Evolutionary conservation across 2,113 vertebrate genomes (phyloP).

Genomic region (Colaptes auratus): DNA sequence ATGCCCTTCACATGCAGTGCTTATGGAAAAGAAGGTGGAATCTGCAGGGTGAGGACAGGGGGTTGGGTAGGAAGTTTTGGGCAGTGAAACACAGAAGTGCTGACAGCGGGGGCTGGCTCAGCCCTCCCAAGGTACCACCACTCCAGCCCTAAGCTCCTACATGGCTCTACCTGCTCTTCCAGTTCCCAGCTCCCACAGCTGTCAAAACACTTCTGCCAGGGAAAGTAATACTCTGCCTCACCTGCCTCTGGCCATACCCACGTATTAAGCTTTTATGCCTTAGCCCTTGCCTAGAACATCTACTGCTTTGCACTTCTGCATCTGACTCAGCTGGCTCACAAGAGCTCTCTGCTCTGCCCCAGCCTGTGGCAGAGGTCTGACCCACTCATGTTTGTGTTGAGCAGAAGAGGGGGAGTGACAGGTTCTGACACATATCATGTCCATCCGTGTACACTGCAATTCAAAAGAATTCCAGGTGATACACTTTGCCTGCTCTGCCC

Average conservation of each 20-base stretch:
- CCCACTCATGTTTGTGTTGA: background rate
- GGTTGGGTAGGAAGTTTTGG: background rate
- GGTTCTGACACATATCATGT: background rate
- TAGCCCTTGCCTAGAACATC: background rate
- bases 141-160: background rate
- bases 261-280: background rate
- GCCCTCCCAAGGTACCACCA: accelerated
- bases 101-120: background rate
- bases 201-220: background rate
- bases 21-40: background rate
- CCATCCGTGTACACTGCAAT: background rate
- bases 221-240: background rate
- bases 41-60: background rate
- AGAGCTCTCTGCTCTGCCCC: background rate
- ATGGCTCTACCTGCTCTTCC: background rate
- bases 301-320: background rate
- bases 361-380: accelerated
- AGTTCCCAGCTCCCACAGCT: slow-evolving; percentile 10
- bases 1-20: accelerated
- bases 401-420: background rate
- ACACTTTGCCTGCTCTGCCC: background rate
- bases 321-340: accelerated
- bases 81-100: background rate
- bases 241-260: background rate
- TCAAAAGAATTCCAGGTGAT: background rate